phyloP scores from a whole-genome alignment of 2,888 invertebrate genomes.

The Morpho helenor region DNA sequence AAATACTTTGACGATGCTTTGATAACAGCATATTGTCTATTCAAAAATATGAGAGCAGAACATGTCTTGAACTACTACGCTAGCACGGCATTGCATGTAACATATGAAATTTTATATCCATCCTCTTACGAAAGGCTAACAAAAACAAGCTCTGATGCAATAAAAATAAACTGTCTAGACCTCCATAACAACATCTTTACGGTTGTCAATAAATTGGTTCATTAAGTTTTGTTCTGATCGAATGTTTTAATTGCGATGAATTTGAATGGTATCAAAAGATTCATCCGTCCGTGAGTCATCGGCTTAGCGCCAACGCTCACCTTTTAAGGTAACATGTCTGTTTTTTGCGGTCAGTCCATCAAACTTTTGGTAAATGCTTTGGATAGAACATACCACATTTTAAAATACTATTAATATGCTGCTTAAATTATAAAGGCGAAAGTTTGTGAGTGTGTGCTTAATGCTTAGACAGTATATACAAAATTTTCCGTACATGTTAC shows the following conservation, averaged over 20 bases:
- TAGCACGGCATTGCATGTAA: too few relatives aligned
- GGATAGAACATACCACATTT: not conserved
- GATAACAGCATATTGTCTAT: too few relatives aligned
- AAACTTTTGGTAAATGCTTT: constrained; percentile 6
- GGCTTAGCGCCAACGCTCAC: constrained; percentile 18
- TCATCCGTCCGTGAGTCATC: constrained; percentile 24
- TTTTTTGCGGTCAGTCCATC: constrained; percentile 13
- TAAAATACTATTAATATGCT: not conserved
- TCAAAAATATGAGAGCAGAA: too few relatives aligned
- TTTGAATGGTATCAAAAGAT: constrained; percentile 40
- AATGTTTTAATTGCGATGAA: constrained; percentile 42
- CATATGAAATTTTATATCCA: too few relatives aligned
- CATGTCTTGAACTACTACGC: too few relatives aligned
- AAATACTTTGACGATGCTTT: too few relatives aligned
- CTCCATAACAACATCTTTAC: constrained; percentile 52
- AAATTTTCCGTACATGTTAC: too few relatives aligned
- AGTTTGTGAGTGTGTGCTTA: too few relatives aligned
- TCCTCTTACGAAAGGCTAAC: constrained; percentile 40
- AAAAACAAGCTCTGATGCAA: constrained; percentile 41
- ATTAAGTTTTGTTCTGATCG: constrained; percentile 58
- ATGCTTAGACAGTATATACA: too few relatives aligned
- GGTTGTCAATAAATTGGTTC: constrained; percentile 60
- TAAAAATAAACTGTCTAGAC: constrained; percentile 56
- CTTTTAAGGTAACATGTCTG: constrained; percentile 25
- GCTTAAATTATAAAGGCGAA: too few relatives aligned